phyloP scores from a whole-genome alignment of 1,140 invertebrate genomes.

The Melipona quadrifasciata region DNA sequence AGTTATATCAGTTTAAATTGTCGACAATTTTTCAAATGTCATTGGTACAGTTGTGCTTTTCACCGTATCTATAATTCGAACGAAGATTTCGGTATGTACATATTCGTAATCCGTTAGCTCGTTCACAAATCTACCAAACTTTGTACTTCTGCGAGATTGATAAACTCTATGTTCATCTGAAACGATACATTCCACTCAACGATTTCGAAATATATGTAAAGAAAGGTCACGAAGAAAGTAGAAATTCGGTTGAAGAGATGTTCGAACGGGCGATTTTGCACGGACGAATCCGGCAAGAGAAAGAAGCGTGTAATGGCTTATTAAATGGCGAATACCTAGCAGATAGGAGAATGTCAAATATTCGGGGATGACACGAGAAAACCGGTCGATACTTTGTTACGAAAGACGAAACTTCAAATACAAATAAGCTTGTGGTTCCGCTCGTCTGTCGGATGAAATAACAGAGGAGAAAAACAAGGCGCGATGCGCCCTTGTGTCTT shows the following conservation, averaged over 20 bases:
- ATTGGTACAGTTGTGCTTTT: no score
- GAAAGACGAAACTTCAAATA: slow-evolving; percentile 14
- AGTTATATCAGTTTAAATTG: no score
- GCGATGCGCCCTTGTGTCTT: not conserved
- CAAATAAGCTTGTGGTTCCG: slow-evolving; percentile 1
- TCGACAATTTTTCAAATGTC: no score
- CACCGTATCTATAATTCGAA: no score
- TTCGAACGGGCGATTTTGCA: not conserved
- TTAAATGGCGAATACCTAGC: slow-evolving; percentile 6
- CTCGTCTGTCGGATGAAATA: not conserved
- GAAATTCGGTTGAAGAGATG: not conserved
- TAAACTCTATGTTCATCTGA: not conserved
- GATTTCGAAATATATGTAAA: not conserved
- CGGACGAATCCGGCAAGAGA: not conserved
- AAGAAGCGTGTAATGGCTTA: not conserved
- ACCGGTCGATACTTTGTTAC: slow-evolving; percentile 46
- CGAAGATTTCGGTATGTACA: no score
- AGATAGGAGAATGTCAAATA: slow-evolving; percentile 26
- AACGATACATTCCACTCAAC: not conserved
- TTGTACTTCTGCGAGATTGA: not conserved
- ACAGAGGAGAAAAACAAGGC: not conserved
- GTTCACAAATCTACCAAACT: not conserved
- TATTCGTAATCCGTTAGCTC: no score
- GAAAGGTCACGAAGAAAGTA: not conserved
- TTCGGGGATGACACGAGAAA: slow-evolving; percentile 34